Conservation (phyloP, 2,797 vertebrate genomes). For the Petrocephalus schoutedeni region DNA sequence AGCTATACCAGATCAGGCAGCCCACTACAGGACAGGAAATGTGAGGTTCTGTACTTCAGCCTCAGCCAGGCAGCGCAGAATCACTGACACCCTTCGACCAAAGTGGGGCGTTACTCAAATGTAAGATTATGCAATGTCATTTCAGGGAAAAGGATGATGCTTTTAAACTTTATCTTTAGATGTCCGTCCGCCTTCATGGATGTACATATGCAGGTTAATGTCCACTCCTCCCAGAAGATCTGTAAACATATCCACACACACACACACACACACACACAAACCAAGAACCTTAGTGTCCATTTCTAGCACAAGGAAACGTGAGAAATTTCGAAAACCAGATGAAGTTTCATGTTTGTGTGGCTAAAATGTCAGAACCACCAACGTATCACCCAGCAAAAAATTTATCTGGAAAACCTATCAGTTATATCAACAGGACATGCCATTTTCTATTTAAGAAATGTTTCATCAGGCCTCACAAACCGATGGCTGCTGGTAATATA, state of each 20-base stretch:
- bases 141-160: background rate
- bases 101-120: slow-evolving; percentile 31
- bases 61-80: slow-evolving; percentile 37
- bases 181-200: background rate
- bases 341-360: slow-evolving; percentile 42
- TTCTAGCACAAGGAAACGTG: slow-evolving; percentile 25
- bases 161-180: background rate
- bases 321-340: slow-evolving; percentile 33
- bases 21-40: slow-evolving; percentile 29
- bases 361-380: slow-evolving; percentile 48
- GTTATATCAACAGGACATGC: slow-evolving; percentile 48
- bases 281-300: slow-evolving; percentile 30
- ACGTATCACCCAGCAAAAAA: slow-evolving; percentile 54
- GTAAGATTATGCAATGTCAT: background rate
- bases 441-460: slow-evolving; percentile 61
- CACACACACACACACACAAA: background rate
- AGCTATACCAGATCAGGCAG: slow-evolving; percentile 59
- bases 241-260: background rate
- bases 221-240: background rate
- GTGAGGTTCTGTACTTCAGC: slow-evolving; percentile 45
- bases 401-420: slow-evolving; percentile 57
- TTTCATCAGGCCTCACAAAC: slow-evolving; percentile 64
- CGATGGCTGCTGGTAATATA: slow-evolving; percentile 65
- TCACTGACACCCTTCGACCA: slow-evolving; percentile 53
- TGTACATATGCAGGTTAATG: background rate